Conservation (phyloP, 2,797 vertebrate species). For the Adelosebastes latens region DNA sequence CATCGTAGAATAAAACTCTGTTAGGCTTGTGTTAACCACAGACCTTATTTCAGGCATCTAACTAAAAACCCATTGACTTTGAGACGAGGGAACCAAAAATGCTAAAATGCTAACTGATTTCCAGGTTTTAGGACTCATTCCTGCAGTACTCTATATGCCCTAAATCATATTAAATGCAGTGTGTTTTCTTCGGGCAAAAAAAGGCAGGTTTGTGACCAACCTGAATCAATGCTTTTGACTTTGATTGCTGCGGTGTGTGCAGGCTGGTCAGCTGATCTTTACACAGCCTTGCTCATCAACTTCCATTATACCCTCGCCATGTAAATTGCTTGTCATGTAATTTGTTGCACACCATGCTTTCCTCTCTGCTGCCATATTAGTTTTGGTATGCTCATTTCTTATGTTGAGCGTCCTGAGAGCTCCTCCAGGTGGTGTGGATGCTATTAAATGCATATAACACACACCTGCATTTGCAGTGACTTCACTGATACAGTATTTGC, state of each 20-base stretch:
- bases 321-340: not conserved
- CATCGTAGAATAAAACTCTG: too few relatives aligned
- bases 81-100: rapidly evolving
- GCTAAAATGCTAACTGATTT: too few relatives aligned
- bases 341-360: not conserved
- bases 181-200: not conserved
- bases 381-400: not conserved
- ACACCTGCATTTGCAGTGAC: slow-evolving; percentile 17
- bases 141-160: too few relatives aligned
- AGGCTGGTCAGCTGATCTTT: not conserved
- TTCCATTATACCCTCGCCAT: not conserved
- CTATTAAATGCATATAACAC: slow-evolving; percentile 2
- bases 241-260: not conserved
- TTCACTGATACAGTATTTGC: slow-evolving; percentile 10
- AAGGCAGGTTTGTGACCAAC: not conserved
- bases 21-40: too few relatives aligned
- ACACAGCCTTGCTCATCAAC: not conserved
- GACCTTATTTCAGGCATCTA: too few relatives aligned
- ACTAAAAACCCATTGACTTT: too few relatives aligned
- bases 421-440: not conserved
- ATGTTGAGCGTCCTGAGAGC: not conserved
- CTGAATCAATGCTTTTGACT: not conserved
- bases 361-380: not conserved
- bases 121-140: too few relatives aligned
- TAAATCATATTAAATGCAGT: not conserved